Percentiles rank a stretch among this genome's conserved stretches.
These are phyloP conservation scores for Sussaba pulchella DNA, from an alignment of 2,888 invertebrate genomes.

Conservation along the genomic window DNA sequence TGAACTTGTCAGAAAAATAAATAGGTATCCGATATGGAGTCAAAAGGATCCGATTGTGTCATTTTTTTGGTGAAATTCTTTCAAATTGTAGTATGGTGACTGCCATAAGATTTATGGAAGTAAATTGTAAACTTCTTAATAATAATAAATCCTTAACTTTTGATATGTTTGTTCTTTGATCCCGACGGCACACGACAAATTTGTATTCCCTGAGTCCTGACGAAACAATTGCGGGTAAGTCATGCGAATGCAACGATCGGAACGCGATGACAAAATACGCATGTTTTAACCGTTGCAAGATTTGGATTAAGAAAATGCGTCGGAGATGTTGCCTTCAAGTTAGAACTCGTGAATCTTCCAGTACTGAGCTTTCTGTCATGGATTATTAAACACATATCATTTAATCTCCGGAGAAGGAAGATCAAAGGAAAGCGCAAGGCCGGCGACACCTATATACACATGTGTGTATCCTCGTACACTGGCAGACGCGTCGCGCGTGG, in stretches of 20 bases:
- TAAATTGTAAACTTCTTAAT: not conserved
- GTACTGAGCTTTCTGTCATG: conserved; percentile 38
- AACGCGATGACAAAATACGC: conserved; percentile 49
- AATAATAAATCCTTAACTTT: conserved; percentile 15
- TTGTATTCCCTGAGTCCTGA: conserved; percentile 21
- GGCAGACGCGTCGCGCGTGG: not conserved
- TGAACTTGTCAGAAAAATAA: too few species aligned
- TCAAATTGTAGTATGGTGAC: too few species aligned
- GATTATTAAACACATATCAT: conserved; percentile 65
- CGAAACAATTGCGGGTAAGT: conserved; percentile 2
- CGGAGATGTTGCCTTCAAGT: conserved; percentile 35
- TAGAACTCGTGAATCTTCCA: conserved; percentile 41
- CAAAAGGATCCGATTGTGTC: too few species aligned
- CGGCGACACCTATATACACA: conserved; percentile 8
- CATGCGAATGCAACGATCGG: conserved; percentile 21
- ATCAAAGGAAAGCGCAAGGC: conserved; percentile 51
- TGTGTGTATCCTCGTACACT: not conserved
- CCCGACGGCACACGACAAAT: conserved; percentile 29
- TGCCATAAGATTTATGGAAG: not conserved
- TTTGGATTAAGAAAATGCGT: conserved; percentile 42
- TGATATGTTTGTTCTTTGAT: conserved; percentile 47
- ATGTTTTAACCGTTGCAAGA: conserved; percentile 3
- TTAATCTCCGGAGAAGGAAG: conserved; percentile 49
- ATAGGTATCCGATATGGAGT: too few species aligned
- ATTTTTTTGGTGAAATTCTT: too few species aligned